Base-by-base conservation (phyloP, 1,140 invertebrate species). In the Ceratitis capitata region DNA sequence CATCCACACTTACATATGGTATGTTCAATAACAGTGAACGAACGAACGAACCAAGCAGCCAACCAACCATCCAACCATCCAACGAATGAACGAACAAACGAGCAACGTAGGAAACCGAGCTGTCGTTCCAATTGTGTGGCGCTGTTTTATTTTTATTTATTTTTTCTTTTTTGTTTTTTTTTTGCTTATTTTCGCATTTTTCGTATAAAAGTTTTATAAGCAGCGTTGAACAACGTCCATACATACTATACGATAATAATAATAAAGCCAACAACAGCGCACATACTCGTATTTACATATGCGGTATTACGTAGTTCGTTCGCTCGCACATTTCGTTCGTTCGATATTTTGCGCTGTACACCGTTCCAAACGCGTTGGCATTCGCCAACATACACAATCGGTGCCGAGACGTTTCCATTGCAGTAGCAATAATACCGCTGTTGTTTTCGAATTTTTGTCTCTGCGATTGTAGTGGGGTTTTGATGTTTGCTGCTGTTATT, bases 151-250 rank as follows among this genome's bases (percentile, higher is more conserved):
- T 29, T 29, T 69, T 39, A 32, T 32, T 69, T 35, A 69, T 39
- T 69, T 69, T 39, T 56, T 56, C 39, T 19, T 3, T 6, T 56
- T 14, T 29, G 32, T 69, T 69, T 29, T 29, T 69, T 32, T 35
- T 69, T 69, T 39, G 9, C 32, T 9, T 69, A 32, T 53, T 53
- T 53, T 61, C 10, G 5, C n/a, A 4, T 56, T 19, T 56, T 1
- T 61, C 23, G n/a, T 45, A 45, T 78, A 78, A 78, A 78, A 78
- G 69, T 78, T 78, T 78, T 78, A 78, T 78, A 78, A 78, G 69
- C 69, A 78, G 26, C 16, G 32, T 45, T 78, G 69, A 78, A 78
- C 69, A 45, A 45, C 69, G 39, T 45, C n/a, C n/a, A n/a, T n/a
- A n/a, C n/a, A n/a, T n/a, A n/a, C n/a, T n/a, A 78, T 45, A 78